Conservation (phyloP, 2,888 invertebrate species). For the Bimastos eiseni region DNA sequence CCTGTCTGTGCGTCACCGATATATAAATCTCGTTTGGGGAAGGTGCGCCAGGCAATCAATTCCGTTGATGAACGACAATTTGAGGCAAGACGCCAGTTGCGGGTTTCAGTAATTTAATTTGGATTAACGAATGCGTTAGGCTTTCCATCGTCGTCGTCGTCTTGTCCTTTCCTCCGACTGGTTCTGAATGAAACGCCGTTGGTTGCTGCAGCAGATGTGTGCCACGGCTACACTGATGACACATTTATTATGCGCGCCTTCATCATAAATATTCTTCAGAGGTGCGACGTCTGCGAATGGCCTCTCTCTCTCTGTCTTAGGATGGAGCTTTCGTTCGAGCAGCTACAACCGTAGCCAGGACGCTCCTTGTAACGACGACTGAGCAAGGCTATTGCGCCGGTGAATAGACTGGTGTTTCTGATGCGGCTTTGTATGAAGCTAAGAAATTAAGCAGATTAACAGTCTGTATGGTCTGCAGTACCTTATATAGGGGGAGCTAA, state of each 20-base stretch:
- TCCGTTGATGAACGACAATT: neutral
- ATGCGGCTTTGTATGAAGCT: too few relatives aligned
- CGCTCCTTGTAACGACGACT: neutral
- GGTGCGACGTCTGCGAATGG: neutral
- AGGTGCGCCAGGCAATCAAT: neutral
- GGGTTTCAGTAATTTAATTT: neutral
- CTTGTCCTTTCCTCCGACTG: neutral
- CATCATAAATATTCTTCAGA: neutral
- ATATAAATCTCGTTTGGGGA: neutral
- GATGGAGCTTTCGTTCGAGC: neutral
- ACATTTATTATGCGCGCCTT: neutral
- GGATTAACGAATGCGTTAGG: neutral
- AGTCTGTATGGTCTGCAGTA: too few relatives aligned
- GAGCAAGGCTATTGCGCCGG: neutral
- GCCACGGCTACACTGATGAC: neutral
- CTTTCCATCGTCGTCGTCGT: neutral
- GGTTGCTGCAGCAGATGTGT: neutral
- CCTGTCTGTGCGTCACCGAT: neutral
- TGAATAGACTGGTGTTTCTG: too few relatives aligned
- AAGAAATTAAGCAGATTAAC: too few relatives aligned
- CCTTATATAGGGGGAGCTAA: too few relatives aligned
- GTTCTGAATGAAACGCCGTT: neutral
- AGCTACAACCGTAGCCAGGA: neutral
- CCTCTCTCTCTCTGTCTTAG: neutral
- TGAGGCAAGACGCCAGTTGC: neutral